Evolutionary conservation across 2,113 vertebrate species (phyloP), one percentile per base, ranked within the genome.

Genomic region (Circaetus gallicus): DNA sequence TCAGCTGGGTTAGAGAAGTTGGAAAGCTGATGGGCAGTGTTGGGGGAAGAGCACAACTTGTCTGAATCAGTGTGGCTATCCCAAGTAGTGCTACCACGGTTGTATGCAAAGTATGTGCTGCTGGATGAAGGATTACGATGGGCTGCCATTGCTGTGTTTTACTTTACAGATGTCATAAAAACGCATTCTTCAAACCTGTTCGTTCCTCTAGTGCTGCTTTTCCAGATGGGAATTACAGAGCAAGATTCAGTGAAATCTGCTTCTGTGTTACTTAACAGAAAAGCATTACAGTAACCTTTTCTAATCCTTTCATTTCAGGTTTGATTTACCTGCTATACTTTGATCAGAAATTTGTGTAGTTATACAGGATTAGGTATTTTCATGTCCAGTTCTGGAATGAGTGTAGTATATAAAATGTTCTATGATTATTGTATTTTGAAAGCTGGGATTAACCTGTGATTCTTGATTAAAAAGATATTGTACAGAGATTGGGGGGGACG

Each of bases 211-310:
- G 94, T 63, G 95, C 86, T 94, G 93, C 80, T 98, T 96, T 97
- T 98, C 96, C 98, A 98, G 98, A 98, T 98, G 98, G 98, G 98
- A 98, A 98, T 98, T 98, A 97, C 66, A 94, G 77, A 92, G 95
- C 61, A 97, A 97, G 98, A 97, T 98, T 98, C 97, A 96, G 97
- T 97, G 98, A 99, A 99, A 99, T 99, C 99, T 99, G 99, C 98
- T 99, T 98, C 98, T 98, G 97, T 98, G 97, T 99, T 99, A 98
- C 98, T 99, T 97, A 98, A 98, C 79, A 98, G 98, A 98, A 98
- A 96, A 86, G 65, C 96, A 97, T 96, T 97, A 96, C 25, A 95
- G 69, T 98, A 98, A 98, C 97, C 93, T 98, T 86, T 97, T 97
- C 81, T 99, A 99, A 99, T 99, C 99, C 98, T 95, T 96, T 97